phyloP scores from a whole-genome alignment of 1,140 invertebrate genomes.

The Matsumurasca onukii region DNA sequence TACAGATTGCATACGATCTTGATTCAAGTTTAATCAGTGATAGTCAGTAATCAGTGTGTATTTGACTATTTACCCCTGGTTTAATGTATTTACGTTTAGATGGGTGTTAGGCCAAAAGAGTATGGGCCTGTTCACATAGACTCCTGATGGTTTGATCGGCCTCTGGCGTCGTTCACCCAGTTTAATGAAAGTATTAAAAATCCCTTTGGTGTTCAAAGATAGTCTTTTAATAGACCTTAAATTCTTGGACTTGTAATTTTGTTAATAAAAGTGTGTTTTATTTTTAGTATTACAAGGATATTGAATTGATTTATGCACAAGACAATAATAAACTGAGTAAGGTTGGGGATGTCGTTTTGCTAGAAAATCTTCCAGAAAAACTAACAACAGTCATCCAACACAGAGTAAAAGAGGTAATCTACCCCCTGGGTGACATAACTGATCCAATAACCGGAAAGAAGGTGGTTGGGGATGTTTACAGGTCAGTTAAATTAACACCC shows the following conservation, averaged over 20 bases:
- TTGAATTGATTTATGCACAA: slow-evolving; percentile 68
- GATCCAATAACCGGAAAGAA: slow-evolving; percentile 83
- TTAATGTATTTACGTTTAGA: no score
- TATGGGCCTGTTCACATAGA: background rate
- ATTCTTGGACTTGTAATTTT: slow-evolving; percentile 39
- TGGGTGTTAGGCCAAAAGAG: slow-evolving; percentile 39
- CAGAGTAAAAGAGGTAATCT: slow-evolving; percentile 74
- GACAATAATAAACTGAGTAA: slow-evolving; percentile 77
- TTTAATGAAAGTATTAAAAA: background rate
- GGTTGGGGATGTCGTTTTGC: slow-evolving; percentile 77
- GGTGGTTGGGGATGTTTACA: slow-evolving; percentile 65
- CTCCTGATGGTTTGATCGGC: slow-evolving; percentile 20
- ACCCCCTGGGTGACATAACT: slow-evolving; percentile 76
- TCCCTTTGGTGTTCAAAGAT: background rate
- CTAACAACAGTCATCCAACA: slow-evolving; percentile 76
- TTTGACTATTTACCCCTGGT: no score
- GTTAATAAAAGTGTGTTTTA: slow-evolving; percentile 41
- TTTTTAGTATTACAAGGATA: slow-evolving; percentile 74
- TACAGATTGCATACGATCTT: no score
- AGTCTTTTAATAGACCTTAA: slow-evolving; percentile 1
- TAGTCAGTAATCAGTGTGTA: no score
- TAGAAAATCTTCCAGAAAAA: slow-evolving; percentile 68
- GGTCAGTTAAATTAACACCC: no score
- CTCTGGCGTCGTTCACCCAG: background rate
- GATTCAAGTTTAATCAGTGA: no score